Evolutionary conservation across 1,140 invertebrate genomes (phyloP).

Genomic region (Drosophila biarmipes): DNA sequence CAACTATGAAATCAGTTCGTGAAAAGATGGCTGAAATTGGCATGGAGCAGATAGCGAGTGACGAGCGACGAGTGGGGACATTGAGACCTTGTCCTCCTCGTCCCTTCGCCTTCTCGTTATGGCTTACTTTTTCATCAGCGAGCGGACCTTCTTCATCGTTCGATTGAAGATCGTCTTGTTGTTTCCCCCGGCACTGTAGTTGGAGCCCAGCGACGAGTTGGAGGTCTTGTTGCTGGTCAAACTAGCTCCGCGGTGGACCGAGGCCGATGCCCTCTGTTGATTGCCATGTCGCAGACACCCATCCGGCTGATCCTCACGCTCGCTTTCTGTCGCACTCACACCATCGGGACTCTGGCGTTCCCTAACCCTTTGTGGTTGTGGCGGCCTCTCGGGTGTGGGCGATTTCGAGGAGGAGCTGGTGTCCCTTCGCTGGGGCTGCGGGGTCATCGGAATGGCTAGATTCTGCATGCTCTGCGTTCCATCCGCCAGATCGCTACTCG

Average conservation of each 20-base stretch:
- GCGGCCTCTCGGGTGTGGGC: slow-evolving; percentile 56
- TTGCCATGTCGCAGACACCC: slow-evolving; percentile 46
- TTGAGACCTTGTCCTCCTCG: slow-evolving; percentile 36
- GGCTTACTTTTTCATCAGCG: slow-evolving; percentile 88
- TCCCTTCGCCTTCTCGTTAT: slow-evolving; percentile 40
- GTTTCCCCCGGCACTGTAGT: slow-evolving; percentile 65
- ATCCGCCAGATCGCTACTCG: slow-evolving; percentile 65
- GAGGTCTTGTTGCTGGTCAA: slow-evolving; percentile 71
- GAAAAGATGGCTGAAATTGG: slow-evolving; percentile 10
- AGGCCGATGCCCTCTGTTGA: slow-evolving; percentile 73
- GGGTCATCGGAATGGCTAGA: slow-evolving; percentile 70
- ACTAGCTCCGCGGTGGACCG: slow-evolving; percentile 79
- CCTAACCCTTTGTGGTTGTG: slow-evolving; percentile 8
- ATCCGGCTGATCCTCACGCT: slow-evolving; percentile 65
- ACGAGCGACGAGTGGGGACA: slow-evolving; percentile 52
- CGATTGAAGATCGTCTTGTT: slow-evolving; percentile 88
- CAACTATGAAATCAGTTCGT: slow-evolving; percentile 13
- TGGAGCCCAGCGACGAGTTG: slow-evolving; percentile 71
- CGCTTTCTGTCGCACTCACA: slow-evolving; percentile 79
- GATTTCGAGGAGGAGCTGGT: slow-evolving; percentile 67
- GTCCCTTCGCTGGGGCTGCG: slow-evolving; percentile 66
- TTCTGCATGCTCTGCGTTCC: slow-evolving; percentile 85
- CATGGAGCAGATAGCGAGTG: slow-evolving; percentile 42
- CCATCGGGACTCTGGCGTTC: slow-evolving; percentile 78
- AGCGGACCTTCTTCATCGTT: slow-evolving; percentile 89